Evolutionary conservation across 92 coral and sea anemone species (phyloP).

Genomic region (Virgularia gustaviana): DNA sequence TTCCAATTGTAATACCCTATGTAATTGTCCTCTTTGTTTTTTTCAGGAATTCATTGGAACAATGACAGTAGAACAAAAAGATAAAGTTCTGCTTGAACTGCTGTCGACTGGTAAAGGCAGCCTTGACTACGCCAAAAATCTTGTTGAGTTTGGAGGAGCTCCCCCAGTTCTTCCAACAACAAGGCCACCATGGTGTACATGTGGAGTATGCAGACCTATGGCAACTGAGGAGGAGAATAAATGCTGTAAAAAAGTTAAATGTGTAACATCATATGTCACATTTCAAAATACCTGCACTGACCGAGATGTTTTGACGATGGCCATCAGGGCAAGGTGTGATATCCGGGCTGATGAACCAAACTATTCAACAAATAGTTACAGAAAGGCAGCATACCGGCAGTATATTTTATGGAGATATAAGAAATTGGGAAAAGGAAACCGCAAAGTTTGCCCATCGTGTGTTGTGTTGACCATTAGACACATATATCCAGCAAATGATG

Average conservation of each 20-base stretch:
- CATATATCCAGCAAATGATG: constrained; percentile 59
- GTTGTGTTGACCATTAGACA: constrained; percentile 43
- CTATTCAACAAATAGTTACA: constrained; percentile 39
- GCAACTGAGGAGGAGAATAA: constrained; percentile 46
- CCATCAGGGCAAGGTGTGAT: constrained; percentile 64
- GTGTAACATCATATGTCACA: constrained; percentile 57
- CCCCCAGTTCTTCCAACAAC: constrained; percentile 19
- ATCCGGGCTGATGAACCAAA: constrained; percentile 58
- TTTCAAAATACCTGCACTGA: constrained; percentile 51
- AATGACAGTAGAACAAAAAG: constrained; percentile 37
- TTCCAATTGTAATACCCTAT: background rate
- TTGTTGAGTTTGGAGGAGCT: constrained; percentile 14
- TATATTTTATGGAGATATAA: constrained; percentile 56
- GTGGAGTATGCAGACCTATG: constrained; percentile 60
- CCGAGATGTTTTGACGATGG: constrained; percentile 42
- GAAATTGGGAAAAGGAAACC: constrained; percentile 53
- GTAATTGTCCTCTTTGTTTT: background rate
- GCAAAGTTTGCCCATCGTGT: constrained; percentile 58
- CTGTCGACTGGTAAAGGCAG: constrained; percentile 53
- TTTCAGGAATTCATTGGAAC: constrained; percentile 38
- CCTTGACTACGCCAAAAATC: constrained; percentile 45
- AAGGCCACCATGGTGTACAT: constrained; percentile 54
- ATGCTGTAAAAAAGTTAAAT: constrained; percentile 49
- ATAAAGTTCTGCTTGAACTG: constrained; percentile 33
- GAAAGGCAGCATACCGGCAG: constrained; percentile 60